A percentile compares a stretch with the other conserved stretches of the same genome.
These are phyloP conservation scores for Trichogramma evanescens DNA, from an alignment of 2,888 invertebrate species.

Conservation along the genomic window DNA sequence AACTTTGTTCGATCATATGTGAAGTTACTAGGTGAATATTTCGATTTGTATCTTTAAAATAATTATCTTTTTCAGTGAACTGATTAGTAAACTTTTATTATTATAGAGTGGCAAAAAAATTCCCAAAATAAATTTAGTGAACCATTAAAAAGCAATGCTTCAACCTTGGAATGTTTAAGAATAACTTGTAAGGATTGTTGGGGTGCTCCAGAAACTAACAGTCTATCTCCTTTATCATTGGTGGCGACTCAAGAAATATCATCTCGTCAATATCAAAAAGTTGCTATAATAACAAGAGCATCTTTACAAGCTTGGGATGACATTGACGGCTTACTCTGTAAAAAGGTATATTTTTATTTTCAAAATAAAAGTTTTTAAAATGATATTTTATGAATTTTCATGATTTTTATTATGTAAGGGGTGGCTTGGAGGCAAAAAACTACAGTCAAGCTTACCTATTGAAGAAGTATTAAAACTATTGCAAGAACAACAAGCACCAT, in stretches of 20 bases:
- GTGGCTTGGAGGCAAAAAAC: conserved; percentile 48
- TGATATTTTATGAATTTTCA: not conserved
- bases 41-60: not conserved
- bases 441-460: conserved; percentile 46
- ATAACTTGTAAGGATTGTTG: conserved; percentile 52
- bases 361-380: conserved; percentile 3
- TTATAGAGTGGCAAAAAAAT: conserved; percentile 56
- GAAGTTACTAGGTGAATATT: conserved; percentile 38
- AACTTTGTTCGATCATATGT: conserved; percentile 40
- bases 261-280: conserved; percentile 64
- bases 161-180: conserved; percentile 51
- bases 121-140: conserved; percentile 45
- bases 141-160: conserved; percentile 33
- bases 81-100: conserved; percentile 1
- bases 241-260: conserved; percentile 52
- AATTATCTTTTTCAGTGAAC: not conserved
- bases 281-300: conserved; percentile 59
- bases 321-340: conserved; percentile 56
- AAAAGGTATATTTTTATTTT: conserved; percentile 49
- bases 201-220: conserved; percentile 51
- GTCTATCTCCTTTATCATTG: conserved; percentile 53
- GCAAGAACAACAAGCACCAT: conserved; percentile 44
- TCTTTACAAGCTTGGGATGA: conserved; percentile 57
- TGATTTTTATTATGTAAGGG: conserved; percentile 36
- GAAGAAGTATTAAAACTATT: conserved; percentile 49